Evolutionary conservation across 2,797 vertebrate species (phyloP), one percentile per base, ranked within the genome.

Genomic region (Thalassophryne amazonica): DNA sequence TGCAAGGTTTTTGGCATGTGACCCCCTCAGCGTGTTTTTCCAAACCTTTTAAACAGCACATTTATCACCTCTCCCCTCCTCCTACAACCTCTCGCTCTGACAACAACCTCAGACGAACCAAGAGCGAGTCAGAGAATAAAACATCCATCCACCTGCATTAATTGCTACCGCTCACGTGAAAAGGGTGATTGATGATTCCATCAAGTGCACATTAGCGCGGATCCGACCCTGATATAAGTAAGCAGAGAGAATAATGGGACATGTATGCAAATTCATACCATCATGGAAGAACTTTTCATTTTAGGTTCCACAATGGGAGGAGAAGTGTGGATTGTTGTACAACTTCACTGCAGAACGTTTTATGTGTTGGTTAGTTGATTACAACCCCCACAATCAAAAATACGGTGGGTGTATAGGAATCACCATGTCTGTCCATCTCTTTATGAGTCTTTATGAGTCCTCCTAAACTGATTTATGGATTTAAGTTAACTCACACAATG

Each of bases 161-260:
- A 86, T 81, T 86, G 76, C 41, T 69, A 60, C 65, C 46, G 17
- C 64, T 68, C 59, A 54, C 67, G 73, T 75, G 69, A 72, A 78
- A 80, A 67, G 60, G 41, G 69, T 85, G 85, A 89, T 84, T 81
- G 79, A 88, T 82, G 80, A 81, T 75, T 78, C 77, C 73, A 86
- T 86, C 81, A 72, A 73, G 83, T 53, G 66, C 69, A 74, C 72
- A 79, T 81, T 76, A 69, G 58, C 19, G 63, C 68, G 66, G 67
- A 75, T 76, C 39, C 62, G 71, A 54, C 50, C 23, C 48, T 9
- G 54, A 60, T 68, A 49, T 77, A 73, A 78, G 63, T 55, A 61
- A 66, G 67, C 34, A 49, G 27, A 20, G 19, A 49, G 45, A 23
- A 24, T 52, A 59, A 37, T 53, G 50, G 53, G 64, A 41, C 48